Conservation (phyloP, 2,113 vertebrate species). For the Amphiprion ocellaris region DNA sequence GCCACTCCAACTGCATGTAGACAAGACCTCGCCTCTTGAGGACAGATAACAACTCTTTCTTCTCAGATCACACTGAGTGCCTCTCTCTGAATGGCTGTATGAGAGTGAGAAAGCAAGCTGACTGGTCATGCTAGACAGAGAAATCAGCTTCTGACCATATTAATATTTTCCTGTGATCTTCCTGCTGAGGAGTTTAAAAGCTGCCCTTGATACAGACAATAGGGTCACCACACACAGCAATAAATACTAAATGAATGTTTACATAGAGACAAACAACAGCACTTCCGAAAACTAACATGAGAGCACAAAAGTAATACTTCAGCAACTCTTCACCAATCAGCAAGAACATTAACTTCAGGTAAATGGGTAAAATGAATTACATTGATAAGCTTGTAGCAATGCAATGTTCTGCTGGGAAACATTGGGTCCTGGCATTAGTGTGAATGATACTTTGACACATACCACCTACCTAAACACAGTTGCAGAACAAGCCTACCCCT, state of each 20-base stretch:
- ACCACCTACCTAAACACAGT: too few species aligned
- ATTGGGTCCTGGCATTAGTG: too few species aligned
- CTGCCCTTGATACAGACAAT: slow-evolving; percentile 10
- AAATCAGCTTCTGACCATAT: slow-evolving; percentile 13
- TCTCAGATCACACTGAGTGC: slow-evolving; percentile 8
- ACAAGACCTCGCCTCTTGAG: slow-evolving; percentile 49
- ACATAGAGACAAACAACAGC: background rate
- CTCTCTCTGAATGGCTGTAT: slow-evolving; percentile 23
- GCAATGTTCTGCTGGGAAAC: too few species aligned
- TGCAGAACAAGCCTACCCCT: too few species aligned
- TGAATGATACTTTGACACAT: too few species aligned
- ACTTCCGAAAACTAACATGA: background rate
- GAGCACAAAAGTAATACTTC: slow-evolving; percentile 1
- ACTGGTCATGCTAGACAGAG: background rate
- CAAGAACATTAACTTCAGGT: too few species aligned
- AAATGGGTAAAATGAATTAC: too few species aligned
- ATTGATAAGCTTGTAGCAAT: too few species aligned
- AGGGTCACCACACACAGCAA: slow-evolving; percentile 12
- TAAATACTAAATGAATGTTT: background rate
- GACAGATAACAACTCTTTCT: slow-evolving; percentile 46
- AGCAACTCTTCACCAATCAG: too few species aligned
- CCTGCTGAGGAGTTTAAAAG: background rate
- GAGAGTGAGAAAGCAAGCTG: background rate
- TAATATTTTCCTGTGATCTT: slow-evolving; percentile 23
- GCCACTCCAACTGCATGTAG: slow-evolving; percentile 43